Evolutionary conservation across 2,888 invertebrate genomes (phyloP).

Genomic region (Nineta flava): DNA sequence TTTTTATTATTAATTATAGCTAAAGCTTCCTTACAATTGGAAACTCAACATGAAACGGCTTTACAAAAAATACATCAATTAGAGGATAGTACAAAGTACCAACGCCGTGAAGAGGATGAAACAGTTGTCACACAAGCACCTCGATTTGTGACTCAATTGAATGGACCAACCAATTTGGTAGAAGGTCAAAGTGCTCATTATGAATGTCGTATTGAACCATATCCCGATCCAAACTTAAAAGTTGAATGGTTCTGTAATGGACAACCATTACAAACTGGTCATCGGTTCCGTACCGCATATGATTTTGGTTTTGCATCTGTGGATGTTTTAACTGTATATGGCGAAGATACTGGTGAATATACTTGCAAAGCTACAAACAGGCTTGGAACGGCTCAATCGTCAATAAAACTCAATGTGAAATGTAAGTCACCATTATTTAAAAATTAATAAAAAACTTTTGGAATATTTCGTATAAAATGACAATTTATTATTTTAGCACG

Average conservation of each 20-base stretch:
- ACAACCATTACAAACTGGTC: slow-evolving; percentile 71
- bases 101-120: slow-evolving; percentile 68
- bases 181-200: slow-evolving; percentile 87
- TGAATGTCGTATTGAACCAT: slow-evolving; percentile 85
- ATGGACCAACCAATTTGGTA: slow-evolving; percentile 68
- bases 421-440: slow-evolving; percentile 36
- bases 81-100: slow-evolving; percentile 67
- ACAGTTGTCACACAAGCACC: slow-evolving; percentile 68
- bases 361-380: slow-evolving; percentile 76
- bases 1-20: slow-evolving; percentile 31
- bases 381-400: slow-evolving; percentile 67
- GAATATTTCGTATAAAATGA: background rate
- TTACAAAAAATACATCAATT: slow-evolving; percentile 73
- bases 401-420: slow-evolving; percentile 65
- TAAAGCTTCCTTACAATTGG: slow-evolving; percentile 73
- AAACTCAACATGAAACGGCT: slow-evolving; percentile 79
- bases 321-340: slow-evolving; percentile 85
- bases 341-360: slow-evolving; percentile 88
- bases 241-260: slow-evolving; percentile 92
- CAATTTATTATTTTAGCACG: slow-evolving; percentile 41
- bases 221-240: slow-evolving; percentile 74
- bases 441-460: slow-evolving; percentile 3
- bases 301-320: slow-evolving; percentile 96
- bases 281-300: slow-evolving; percentile 82
- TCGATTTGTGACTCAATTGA: slow-evolving; percentile 68